These are phyloP conservation scores for Drosophila kurseongensis DNA, from an alignment of 1,140 invertebrate species.

Conservation along the genomic window DNA sequence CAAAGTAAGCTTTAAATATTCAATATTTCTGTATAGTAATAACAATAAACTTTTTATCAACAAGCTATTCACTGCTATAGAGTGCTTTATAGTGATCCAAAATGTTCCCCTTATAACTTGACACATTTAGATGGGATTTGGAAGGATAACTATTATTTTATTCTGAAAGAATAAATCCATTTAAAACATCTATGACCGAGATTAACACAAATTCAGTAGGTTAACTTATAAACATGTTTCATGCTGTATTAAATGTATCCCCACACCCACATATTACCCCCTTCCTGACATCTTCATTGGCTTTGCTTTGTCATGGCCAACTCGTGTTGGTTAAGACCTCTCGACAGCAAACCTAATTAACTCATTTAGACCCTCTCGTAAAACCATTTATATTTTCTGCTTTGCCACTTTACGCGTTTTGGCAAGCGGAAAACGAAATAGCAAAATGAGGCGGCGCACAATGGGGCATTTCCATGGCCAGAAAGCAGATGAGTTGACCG, in stretches of 20 bases:
- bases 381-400: conserved; percentile 40
- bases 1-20: neutral
- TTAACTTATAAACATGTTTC: neutral
- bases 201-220: neutral
- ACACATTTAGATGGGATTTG: too few species aligned
- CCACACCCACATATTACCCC: conserved; percentile 12
- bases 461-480: conserved; percentile 49
- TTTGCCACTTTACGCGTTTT: conserved; percentile 45
- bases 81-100: too few species aligned
- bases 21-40: neutral
- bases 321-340: conserved; percentile 32
- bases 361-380: conserved; percentile 50
- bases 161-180: neutral
- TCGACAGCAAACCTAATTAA: conserved; percentile 48
- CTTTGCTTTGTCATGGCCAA: conserved; percentile 44
- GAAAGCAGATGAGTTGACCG: conserved; percentile 55
- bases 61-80: too few species aligned
- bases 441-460: conserved; percentile 30
- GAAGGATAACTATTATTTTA: too few species aligned
- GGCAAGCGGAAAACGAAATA: conserved; percentile 8
- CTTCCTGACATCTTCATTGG: conserved; percentile 25
- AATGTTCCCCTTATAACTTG: too few species aligned
- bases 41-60: too few species aligned
- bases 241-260: conserved; percentile 2
- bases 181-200: neutral